Evolutionary conservation across 2,888 invertebrate genomes (phyloP), one percentile per base, ranked within the genome.

Genomic region (Onchidella celtica): DNA sequence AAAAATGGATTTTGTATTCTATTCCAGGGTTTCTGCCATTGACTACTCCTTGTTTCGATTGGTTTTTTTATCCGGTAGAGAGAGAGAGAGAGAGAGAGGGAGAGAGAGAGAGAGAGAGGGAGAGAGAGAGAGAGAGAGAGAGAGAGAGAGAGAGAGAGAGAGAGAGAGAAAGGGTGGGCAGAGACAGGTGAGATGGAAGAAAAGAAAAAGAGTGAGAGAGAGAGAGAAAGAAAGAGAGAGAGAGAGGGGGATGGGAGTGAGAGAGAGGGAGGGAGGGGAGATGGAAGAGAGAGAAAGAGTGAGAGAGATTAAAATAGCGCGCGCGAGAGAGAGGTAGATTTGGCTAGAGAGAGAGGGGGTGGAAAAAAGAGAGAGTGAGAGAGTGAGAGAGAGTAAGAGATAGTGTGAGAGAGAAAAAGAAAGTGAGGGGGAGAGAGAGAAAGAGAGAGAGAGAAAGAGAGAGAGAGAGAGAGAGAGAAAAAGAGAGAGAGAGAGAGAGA

Each of bases 391-490:
- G 40, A 27, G 57, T 11, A 21, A n/a, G 21, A 40, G 32, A 21
- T 1, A 77, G 76, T 63, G 29, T 40, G 3, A 63, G 1, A 76
- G 29, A 17, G n/a, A 69, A 34, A 68, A 38, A 57, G 32, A 69
- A 11, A 36, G 11, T 27, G 2, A 40, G 69, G 27, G 24, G 21
- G 9, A 59, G 27, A 57, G 29, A 4, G 9, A 75, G 47, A 75
- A 14, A 38, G 57, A 76, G 27, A 68, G 2, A n/a, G 0, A n/a
- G 40, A 61, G 40, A 69, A n/a, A 34, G 1, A 75, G 66, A 65
- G n/a, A 17, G 68, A 55, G 68, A 66, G 11, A 57, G 36, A 68
- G 21, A 68, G 68, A 36, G 47, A 68, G 69, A 24, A 27, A n/a
- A 17, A 59, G 27, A 38, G 66, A 65, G 36, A 57, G 38, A n/a